phyloP scores from a whole-genome alignment of 1,140 invertebrate genomes.

The Ceratina australensis region DNA sequence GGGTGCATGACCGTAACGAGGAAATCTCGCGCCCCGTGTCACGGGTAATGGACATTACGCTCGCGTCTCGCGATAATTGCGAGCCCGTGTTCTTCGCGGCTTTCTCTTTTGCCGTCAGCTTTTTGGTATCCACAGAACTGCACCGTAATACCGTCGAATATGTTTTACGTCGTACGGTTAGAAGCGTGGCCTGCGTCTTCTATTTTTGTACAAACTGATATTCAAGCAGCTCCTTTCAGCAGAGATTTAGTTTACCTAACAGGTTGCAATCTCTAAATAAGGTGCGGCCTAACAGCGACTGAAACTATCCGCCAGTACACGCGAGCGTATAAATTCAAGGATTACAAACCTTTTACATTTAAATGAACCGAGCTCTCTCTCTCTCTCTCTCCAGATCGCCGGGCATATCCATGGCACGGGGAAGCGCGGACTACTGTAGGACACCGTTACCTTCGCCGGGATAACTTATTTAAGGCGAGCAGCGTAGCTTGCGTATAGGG shows the following conservation, averaged over 20 bases:
- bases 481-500: constrained; percentile 57
- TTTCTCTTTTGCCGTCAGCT: constrained; percentile 24
- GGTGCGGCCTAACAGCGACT: neutral
- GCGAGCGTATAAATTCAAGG: constrained; percentile 20
- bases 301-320: neutral
- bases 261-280: neutral
- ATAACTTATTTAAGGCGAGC: constrained; percentile 65
- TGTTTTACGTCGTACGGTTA: no score
- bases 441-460: constrained; percentile 32
- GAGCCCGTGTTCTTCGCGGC: constrained; percentile 2
- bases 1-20: constrained; percentile 51
- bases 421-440: constrained; percentile 1
- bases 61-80: neutral
- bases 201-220: no score
- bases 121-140: neutral
- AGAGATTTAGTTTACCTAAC: neutral
- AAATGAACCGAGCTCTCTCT: constrained; percentile 17
- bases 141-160: no score
- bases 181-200: constrained; percentile 46
- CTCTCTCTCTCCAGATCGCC: neutral
- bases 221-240: no score
- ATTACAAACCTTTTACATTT: constrained; percentile 33
- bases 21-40: constrained; percentile 39
- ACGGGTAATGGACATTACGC: constrained; percentile 33
- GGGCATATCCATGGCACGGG: constrained; percentile 2